Evolutionary conservation across 2,888 invertebrate species (phyloP).

Genomic region (Gisinianus flammeolus): DNA sequence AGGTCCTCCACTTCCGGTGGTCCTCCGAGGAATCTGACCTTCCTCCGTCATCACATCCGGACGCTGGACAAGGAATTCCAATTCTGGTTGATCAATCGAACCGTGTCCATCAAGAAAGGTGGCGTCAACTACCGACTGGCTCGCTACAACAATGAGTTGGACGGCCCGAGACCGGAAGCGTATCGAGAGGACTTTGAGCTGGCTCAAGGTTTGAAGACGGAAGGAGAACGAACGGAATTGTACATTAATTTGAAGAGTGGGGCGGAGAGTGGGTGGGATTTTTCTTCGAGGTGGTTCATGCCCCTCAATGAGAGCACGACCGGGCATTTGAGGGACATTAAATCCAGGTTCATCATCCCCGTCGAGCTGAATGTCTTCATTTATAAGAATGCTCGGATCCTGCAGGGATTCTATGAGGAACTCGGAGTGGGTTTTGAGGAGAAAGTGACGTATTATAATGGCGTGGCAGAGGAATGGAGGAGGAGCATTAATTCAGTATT

Average conservation of each 20-base stretch:
- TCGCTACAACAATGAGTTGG: constrained; percentile 75
- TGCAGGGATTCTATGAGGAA: constrained; percentile 27
- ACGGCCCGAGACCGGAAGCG: constrained; percentile 88
- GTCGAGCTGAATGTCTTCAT: constrained; percentile 83
- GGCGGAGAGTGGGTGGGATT: constrained; percentile 96
- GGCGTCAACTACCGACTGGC: constrained; percentile 70
- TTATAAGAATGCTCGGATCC: constrained; percentile 61
- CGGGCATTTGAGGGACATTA: constrained; percentile 67
- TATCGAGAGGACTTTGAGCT: constrained; percentile 67
- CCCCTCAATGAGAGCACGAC: background rate
- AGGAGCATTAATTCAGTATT: constrained; percentile 62
- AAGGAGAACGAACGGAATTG: constrained; percentile 66
- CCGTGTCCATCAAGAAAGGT: constrained; percentile 62
- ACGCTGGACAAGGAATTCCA: constrained; percentile 64
- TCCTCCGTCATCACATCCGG: constrained; percentile 5
- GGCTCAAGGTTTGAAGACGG: constrained; percentile 60
- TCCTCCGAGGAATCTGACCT: constrained; percentile 67
- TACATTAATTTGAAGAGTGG: constrained; percentile 87
- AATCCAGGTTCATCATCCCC: constrained; percentile 74
- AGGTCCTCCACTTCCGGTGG: too few relatives aligned
- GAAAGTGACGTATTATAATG: constrained; percentile 37
- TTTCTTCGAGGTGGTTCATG: constrained; percentile 85
- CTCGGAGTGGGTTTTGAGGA: too few relatives aligned
- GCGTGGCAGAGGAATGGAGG: constrained; percentile 48
- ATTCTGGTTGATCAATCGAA: constrained; percentile 75